phyloP scores from a whole-genome alignment of 2,113 vertebrate species.

The Oophaga pumilio region DNA sequence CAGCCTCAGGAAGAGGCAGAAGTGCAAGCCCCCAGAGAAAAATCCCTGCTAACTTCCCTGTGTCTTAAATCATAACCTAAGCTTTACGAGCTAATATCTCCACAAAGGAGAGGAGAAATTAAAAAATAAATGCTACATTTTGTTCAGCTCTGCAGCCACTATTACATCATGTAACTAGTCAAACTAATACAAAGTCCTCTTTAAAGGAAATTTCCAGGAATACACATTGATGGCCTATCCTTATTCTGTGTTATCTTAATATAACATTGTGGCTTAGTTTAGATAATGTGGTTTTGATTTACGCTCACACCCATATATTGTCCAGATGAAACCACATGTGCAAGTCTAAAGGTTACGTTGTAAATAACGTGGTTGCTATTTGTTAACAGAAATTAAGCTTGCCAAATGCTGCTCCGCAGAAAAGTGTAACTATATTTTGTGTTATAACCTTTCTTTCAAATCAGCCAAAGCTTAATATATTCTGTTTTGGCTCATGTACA shows the following conservation, averaged over 20 bases:
- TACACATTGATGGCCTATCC: too few relatives aligned
- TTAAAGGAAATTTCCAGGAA: background rate
- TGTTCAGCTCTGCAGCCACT: too few relatives aligned
- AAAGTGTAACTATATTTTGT: background rate
- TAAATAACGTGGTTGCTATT: background rate
- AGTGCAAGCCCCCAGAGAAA: too few relatives aligned
- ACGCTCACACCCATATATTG: background rate
- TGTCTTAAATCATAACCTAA: too few relatives aligned
- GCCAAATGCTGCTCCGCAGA: background rate
- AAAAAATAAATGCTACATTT: too few relatives aligned
- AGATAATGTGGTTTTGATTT: background rate
- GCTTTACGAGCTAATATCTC: too few relatives aligned
- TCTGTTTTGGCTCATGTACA: conserved; percentile 6
- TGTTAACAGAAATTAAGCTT: background rate
- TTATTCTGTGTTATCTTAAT: background rate
- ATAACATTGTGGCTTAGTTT: background rate
- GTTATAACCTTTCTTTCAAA: background rate
- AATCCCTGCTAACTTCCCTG: too few relatives aligned
- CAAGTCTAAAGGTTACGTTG: background rate
- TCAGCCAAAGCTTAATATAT: background rate
- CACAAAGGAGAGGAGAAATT: too few relatives aligned
- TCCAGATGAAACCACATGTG: background rate
- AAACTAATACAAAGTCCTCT: too few relatives aligned
- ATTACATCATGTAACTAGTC: too few relatives aligned
- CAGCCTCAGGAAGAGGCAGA: too few relatives aligned